Evolutionary conservation across 1,140 invertebrate genomes (phyloP), one percentile per base, ranked within the genome.

Genomic region (Nebria ingens): DNA sequence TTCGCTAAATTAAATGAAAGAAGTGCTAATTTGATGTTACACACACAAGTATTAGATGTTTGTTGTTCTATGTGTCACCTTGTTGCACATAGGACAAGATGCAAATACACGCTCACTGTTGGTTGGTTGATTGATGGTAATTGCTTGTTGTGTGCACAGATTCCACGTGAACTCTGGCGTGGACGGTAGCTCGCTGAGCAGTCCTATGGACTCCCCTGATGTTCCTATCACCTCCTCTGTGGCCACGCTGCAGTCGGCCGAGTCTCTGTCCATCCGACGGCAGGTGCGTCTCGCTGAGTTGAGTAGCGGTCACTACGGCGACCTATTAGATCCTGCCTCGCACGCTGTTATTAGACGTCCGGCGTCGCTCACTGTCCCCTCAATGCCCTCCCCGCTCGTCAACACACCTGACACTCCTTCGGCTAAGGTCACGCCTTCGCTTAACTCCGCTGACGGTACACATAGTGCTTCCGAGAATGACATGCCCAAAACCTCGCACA

Each of bases 161-260:
- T 65, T 66, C 62, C 67, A 68, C 56, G 58, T 69, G 59, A 68
- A 67, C 57, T 64, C 67, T 52, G 67, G 66, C 61, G 62, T 65
- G 63, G 69, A 69, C 19, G 64, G 67, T 59, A 70, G 83, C 62
- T 72, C 83, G 61, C 76, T 84, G 38, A 83, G 82, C 50, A 88
- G 85, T 53, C 85, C 86, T 4, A 76, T 86, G 60, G 86, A 80
- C 59, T 84, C 81, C 17, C 81, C 81, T 15, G 80, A 81, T 57
- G 75, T 76, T 52, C 76, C 77, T 58, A 74, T 78, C 54, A 80
- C 79, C 56, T 80, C 78, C 62, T 81, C 77, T 51, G 74, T 79
- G 60, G 79, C 73, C 4, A 81, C 79, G 12, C 65, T 82, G 63
- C 79, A 82, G 65, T 79, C 80, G 13, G 71, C 77, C 61, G 71